These are phyloP conservation scores for Chunga burmeisteri DNA, from an alignment of 2,113 vertebrate species.

Conservation along the genomic window DNA sequence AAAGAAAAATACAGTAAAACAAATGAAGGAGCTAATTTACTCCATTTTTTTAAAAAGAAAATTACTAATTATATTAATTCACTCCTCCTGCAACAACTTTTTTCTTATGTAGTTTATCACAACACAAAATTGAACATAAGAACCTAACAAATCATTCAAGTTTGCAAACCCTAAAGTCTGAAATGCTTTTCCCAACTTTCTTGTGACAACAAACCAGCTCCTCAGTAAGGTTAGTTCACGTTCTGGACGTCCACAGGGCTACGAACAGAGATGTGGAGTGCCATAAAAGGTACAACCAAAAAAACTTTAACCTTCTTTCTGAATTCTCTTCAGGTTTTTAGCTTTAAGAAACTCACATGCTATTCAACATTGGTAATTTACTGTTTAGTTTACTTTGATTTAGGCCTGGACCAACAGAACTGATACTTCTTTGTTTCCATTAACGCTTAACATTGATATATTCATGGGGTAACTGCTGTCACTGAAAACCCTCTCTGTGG, in stretches of 20 bases:
- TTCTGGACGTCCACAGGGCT: neutral
- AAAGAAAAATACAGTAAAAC: neutral
- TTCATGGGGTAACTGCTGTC: neutral
- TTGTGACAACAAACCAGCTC: neutral
- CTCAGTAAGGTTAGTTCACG: neutral
- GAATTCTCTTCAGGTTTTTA: neutral
- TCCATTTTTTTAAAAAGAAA: neutral
- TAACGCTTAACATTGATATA: neutral
- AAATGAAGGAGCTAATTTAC: neutral
- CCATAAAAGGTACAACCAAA: neutral
- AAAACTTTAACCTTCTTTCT: neutral
- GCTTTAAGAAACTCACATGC: neutral
- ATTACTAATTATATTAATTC: neutral
- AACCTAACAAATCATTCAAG: neutral
- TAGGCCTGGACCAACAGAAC: neutral
- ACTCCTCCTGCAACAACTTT: neutral
- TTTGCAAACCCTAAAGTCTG: neutral
- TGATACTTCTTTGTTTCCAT: neutral
- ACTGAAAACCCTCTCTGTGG: neutral
- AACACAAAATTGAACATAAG: neutral
- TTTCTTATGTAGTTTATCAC: neutral
- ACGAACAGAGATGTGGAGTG: accelerated
- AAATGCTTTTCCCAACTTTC: neutral
- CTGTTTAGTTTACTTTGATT: neutral
- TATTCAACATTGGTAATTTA: neutral